phyloP scores from a whole-genome alignment of 2,113 vertebrate species.

The Scalopus aquaticus region DNA sequence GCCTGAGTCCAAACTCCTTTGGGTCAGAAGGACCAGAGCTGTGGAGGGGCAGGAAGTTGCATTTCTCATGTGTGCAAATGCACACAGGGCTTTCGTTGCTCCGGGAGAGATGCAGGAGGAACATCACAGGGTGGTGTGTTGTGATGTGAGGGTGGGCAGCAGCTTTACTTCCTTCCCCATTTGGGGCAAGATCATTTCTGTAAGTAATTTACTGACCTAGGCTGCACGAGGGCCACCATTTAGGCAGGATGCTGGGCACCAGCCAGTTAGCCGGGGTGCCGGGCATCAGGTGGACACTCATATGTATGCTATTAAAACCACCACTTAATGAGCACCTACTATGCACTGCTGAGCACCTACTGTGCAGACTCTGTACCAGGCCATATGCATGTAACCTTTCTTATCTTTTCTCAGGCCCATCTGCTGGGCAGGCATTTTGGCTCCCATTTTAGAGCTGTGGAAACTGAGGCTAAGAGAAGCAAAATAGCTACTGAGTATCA shows the following conservation, averaged over 20 bases:
- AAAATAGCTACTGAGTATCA: background rate
- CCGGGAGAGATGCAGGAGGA: background rate
- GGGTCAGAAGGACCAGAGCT: background rate
- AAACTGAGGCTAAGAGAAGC: constrained; percentile 24
- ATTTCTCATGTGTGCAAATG: background rate
- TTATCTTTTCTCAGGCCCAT: background rate
- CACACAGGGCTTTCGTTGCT: background rate
- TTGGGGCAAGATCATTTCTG: background rate
- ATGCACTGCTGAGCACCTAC: background rate
- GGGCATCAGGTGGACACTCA: background rate
- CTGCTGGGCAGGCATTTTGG: background rate
- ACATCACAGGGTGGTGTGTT: background rate
- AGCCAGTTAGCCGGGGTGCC: background rate
- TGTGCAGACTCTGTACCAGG: background rate
- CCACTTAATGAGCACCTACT: background rate
- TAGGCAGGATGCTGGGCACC: background rate
- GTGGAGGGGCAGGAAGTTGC: background rate
- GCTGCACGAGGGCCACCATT: background rate
- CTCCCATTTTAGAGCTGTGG: background rate
- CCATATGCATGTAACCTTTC: background rate
- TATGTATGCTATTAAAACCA: background rate
- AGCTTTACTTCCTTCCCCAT: background rate
- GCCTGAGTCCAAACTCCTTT: background rate
- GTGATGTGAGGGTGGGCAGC: background rate
- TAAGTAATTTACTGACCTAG: background rate